phyloP scores from a whole-genome alignment of 2,888 invertebrate genomes.

The Acrobasis suavella region DNA sequence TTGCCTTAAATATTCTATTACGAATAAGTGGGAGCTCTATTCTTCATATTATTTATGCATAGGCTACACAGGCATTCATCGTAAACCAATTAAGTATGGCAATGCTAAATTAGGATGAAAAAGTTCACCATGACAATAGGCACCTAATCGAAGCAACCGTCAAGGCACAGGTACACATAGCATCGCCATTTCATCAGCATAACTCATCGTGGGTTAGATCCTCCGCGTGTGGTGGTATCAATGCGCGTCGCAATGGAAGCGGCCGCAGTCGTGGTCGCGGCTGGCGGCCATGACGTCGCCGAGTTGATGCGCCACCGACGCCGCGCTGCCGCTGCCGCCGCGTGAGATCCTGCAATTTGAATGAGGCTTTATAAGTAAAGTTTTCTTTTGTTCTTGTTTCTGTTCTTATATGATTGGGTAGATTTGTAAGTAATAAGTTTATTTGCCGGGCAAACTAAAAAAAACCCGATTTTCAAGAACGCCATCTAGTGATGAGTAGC shows the following conservation, averaged over 20 bases:
- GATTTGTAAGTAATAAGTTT: no score
- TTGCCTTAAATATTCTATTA: no score
- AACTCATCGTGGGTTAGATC: not conserved
- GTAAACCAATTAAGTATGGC: no score
- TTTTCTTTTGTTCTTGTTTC: no score
- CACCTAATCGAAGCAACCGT: not conserved
- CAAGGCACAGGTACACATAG: not conserved
- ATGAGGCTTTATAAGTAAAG: not conserved
- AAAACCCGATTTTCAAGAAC: no score
- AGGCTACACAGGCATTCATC: no score
- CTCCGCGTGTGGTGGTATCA: conserved; percentile 37
- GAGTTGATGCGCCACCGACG: conserved; percentile 85
- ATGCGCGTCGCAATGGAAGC: conserved; percentile 81
- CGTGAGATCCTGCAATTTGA: conserved; percentile 83
- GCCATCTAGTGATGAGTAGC: no score
- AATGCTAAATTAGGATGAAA: not conserved
- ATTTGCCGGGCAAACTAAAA: no score
- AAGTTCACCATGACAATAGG: not conserved
- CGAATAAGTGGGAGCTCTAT: no score
- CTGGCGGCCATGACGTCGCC: conserved; percentile 89
- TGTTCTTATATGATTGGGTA: no score
- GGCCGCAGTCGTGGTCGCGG: conserved; percentile 85
- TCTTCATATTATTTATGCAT: no score
- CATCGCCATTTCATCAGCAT: not conserved
- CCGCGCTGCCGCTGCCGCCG: conserved; percentile 79